Evolutionary conservation across 1,140 invertebrate species (phyloP).

Genomic region (Aphaenogaster ashmeadi): DNA sequence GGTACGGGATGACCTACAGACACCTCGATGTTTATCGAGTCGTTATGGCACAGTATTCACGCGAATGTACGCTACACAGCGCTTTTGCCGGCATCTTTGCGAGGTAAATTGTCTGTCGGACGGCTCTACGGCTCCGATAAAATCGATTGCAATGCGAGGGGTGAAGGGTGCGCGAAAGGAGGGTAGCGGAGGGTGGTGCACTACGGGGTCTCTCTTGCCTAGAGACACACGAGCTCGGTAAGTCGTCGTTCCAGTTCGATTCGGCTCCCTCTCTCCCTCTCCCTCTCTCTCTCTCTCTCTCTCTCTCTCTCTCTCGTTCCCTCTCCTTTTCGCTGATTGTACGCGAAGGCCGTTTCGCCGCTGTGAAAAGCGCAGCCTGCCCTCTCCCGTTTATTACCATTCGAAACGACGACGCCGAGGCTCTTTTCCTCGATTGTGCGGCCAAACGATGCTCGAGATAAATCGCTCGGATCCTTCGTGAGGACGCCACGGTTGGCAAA

Average conservation of each 20-base stretch:
- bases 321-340: conserved; percentile 50
- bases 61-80: conserved; percentile 45
- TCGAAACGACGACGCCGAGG: conserved; percentile 60
- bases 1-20: conserved; percentile 51
- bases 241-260: conserved; percentile 65
- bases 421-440: conserved; percentile 65
- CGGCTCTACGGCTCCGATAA: conserved; percentile 61
- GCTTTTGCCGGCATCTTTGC: conserved; percentile 61
- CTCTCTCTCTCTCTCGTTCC: not conserved
- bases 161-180: not conserved
- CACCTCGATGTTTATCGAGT: conserved; percentile 50
- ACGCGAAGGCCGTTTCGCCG: conserved; percentile 62
- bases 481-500: conserved; percentile 42
- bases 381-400: conserved; percentile 69
- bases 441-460: conserved; percentile 65
- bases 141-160: conserved; percentile 43
- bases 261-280: conserved; percentile 32
- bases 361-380: conserved; percentile 59
- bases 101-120: conserved; percentile 60
- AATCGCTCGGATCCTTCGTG: conserved; percentile 60
- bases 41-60: conserved; percentile 32
- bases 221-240: conserved; percentile 55
- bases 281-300: not conserved
- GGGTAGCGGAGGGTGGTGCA: not conserved
- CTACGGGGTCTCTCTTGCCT: conserved; percentile 18